Base-by-base conservation (phyloP, 2,113 vertebrate genomes). In the Miniopterus natalensis region DNA sequence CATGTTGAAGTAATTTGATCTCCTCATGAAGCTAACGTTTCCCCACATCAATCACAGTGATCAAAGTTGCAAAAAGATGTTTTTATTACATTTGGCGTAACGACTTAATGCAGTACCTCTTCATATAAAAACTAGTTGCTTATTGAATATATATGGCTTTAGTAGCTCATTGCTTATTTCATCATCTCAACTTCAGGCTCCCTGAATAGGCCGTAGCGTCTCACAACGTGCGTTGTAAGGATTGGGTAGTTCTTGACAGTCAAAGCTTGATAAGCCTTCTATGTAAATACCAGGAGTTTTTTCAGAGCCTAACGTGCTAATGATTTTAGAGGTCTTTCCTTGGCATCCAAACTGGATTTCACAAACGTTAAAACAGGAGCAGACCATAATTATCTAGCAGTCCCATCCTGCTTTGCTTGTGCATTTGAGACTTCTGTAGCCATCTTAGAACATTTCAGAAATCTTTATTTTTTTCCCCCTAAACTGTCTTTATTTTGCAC, bases 121-220 rank as follows among this genome's bases (percentile, higher is more conserved):
- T 81, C 25, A 55, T 71, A 15, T 61, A 59, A 78, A 77, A 79
- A 59, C 3, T 4, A 31, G 47, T 47, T 66, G 2, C 27, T 83
- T 63, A 31, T 1, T 40, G 84, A 63, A 51, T 66, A 25, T 42
- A n/a, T 53, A 14, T 79, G 66, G n/a, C 63, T 42, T 40, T 49
- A 21, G 20, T 36, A 36, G 61, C 80, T 61, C 17, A 4, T 25
- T 5, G 49, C 25, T 78, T 20, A 85, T 25, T 53, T 55, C 29
- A 55, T 68, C 63, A 8, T 61, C 49, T 68, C 66, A 12, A 11
- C 9, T 8, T 47, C 2, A 36, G 66, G 42, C 11, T 53, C 63
- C 8, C 61, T 21, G 2, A 1, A 1, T 6, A 17, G 49, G 68
- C 68, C 20, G 1, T 6, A 13, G 73, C 53, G 0, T 27, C 13